These are phyloP conservation scores for Cydia splendana DNA, from an alignment of 1,140 invertebrate genomes.

Conservation along the genomic window DNA sequence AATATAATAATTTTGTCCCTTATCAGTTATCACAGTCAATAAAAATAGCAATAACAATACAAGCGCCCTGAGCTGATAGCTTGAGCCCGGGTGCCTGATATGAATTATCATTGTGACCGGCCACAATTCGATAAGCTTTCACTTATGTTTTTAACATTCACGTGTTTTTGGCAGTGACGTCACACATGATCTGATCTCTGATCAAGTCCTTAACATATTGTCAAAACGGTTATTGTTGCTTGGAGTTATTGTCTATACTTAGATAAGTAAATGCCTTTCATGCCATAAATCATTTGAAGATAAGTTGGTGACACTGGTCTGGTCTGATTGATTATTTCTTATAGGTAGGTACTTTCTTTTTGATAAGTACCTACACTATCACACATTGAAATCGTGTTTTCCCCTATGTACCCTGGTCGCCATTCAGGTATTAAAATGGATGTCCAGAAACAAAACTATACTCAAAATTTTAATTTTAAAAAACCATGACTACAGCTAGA, in stretches of 20 bases:
- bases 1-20: neutral
- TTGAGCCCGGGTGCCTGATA: neutral
- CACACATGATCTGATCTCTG: neutral
- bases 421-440: neutral
- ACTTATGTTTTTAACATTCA: neutral
- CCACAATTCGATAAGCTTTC: neutral
- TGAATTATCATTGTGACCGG: neutral
- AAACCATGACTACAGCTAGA: too few relatives aligned
- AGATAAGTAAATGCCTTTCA: neutral
- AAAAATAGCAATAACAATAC: too few relatives aligned
- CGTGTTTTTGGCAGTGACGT: neutral
- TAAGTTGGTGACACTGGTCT: neutral
- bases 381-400: neutral
- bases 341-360: neutral
- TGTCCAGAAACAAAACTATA: too few relatives aligned
- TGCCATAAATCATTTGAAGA: neutral
- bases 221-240: neutral
- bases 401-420: neutral
- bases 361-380: neutral
- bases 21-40: neutral
- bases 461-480: too few relatives aligned
- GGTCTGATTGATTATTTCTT: constrained; percentile 9
- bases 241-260: neutral
- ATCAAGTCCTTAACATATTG: neutral
- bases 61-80: neutral